Evolutionary conservation across 2,797 vertebrate genomes (phyloP).

Genomic region (Danio albolineatus): DNA sequence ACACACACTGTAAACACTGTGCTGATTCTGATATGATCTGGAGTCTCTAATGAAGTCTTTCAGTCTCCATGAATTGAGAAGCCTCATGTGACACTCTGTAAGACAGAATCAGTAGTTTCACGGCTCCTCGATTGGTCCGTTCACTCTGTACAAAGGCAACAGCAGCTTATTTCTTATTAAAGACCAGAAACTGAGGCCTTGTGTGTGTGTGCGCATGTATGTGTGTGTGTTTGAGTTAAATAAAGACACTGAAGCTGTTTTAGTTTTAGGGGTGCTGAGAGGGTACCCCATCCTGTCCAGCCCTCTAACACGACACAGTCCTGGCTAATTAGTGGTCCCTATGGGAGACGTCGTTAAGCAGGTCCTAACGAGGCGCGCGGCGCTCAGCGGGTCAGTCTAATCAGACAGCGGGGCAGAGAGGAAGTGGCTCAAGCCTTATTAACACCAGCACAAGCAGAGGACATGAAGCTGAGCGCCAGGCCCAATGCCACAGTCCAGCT

Average conservation of each 20-base stretch:
- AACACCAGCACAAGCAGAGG: constrained; percentile 75
- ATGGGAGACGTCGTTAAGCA: constrained; percentile 85
- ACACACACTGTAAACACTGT: neutral
- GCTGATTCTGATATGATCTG: neutral
- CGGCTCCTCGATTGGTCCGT: constrained; percentile 66
- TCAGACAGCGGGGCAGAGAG: constrained; percentile 84
- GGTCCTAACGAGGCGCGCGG: constrained; percentile 83
- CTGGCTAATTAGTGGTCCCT: constrained; percentile 86
- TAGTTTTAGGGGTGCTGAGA: constrained; percentile 73
- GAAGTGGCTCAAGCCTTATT: constrained; percentile 87
- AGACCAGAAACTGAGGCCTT: constrained; percentile 45
- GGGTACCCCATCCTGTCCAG: constrained; percentile 74
- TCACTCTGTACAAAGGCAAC: constrained; percentile 63
- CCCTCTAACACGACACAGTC: constrained; percentile 83
- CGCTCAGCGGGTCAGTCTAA: constrained; percentile 84
- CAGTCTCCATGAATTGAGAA: constrained; percentile 42
- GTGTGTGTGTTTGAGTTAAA: constrained; percentile 39
- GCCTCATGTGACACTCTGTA: constrained; percentile 49
- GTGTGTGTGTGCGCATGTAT: constrained; percentile 51
- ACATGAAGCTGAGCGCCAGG: constrained; percentile 53
- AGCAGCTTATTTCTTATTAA: constrained; percentile 56
- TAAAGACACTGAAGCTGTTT: constrained; percentile 63
- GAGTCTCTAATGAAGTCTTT: constrained; percentile 1
- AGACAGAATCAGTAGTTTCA: constrained; percentile 60
- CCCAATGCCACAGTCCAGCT: constrained; percentile 71